Percentiles rank a stretch among this genome's conserved stretches.
Conservation (phyloP, 2,113 vertebrate genomes). For the Nothocercus nigrocapillus region DNA sequence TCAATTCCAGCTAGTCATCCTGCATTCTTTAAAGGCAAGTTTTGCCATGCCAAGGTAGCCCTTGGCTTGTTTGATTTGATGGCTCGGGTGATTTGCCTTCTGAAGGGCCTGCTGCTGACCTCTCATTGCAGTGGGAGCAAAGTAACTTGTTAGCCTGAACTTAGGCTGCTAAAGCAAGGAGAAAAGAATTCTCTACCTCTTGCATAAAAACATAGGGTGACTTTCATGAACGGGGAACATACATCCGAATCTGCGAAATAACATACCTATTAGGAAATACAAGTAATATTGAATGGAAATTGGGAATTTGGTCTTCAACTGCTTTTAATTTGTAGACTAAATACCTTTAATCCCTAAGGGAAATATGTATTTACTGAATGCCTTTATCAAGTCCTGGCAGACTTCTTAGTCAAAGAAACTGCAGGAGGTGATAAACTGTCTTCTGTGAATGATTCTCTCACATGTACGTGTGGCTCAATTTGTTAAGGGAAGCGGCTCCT, state of each 20-base stretch:
- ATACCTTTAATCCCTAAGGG: neutral
- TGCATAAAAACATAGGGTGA: neutral
- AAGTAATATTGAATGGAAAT: neutral
- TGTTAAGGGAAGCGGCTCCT: neutral
- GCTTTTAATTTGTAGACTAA: constrained; percentile 8
- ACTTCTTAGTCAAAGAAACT: neutral
- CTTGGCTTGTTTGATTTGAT: neutral
- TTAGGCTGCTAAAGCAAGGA: neutral
- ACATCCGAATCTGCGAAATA: neutral
- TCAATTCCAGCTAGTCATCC: neutral
- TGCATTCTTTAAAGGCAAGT: neutral
- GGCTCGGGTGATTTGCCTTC: neutral
- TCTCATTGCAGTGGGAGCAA: neutral
- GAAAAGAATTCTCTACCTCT: neutral
- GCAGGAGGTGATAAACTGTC: neutral
- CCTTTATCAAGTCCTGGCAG: neutral
- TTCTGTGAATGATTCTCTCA: neutral
- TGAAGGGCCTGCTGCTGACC: neutral
- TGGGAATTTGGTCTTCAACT: neutral
- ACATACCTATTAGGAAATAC: neutral
- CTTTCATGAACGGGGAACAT: neutral
- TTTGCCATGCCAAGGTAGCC: neutral
- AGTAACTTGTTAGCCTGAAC: neutral
- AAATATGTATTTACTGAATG: neutral
- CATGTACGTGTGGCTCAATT: neutral